Evolutionary conservation across 1,140 invertebrate genomes (phyloP).

Genomic region (Dinoponera quadriceps): DNA sequence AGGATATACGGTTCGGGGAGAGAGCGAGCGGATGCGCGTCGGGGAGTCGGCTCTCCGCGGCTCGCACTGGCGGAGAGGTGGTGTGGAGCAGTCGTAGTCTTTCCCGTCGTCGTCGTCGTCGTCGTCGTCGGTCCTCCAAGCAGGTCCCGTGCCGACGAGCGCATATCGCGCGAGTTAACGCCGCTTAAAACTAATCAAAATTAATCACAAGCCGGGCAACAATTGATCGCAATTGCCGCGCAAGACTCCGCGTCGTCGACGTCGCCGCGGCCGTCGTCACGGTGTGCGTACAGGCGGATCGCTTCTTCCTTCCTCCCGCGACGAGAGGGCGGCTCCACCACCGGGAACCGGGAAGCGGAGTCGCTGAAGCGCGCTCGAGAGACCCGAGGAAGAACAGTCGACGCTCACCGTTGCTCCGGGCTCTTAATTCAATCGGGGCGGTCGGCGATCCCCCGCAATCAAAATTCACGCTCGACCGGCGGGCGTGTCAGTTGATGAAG

Average conservation of each 20-base stretch:
- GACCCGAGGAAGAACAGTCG: neutral
- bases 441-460: neutral
- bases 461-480: neutral
- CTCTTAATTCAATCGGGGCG: constrained; percentile 35
- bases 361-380: constrained; percentile 10
- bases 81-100: neutral
- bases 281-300: constrained; percentile 6
- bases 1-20: constrained; percentile 38
- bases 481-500: constrained; percentile 7
- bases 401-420: neutral
- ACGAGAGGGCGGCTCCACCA: neutral
- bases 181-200: constrained; percentile 85
- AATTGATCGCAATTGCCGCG: constrained; percentile 85
- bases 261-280: no score
- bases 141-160: constrained; percentile 52
- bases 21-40: constrained; percentile 5
- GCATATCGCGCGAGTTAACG: constrained; percentile 78
- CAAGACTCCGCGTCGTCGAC: constrained; percentile 76
- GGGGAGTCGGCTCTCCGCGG: neutral
- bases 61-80: neutral
- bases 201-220: constrained; percentile 84
- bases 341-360: constrained; percentile 42
- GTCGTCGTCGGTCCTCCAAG: constrained; percentile 54
- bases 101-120: neutral
- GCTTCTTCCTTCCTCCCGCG: constrained; percentile 15